Conservation (phyloP, 2,797 vertebrate species). For the Galagoides demidoff region DNA sequence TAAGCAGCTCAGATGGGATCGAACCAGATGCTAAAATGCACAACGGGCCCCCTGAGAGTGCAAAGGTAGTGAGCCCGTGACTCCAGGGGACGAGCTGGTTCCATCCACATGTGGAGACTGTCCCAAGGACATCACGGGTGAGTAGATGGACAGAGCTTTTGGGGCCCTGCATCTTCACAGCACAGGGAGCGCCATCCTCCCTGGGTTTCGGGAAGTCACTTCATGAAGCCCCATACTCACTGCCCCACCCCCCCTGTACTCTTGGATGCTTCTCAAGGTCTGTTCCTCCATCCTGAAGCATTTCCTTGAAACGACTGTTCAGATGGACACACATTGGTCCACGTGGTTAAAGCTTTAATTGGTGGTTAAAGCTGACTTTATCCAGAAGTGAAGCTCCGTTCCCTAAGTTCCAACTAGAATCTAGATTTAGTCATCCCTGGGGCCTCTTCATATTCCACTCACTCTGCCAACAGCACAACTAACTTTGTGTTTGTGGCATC, state of each 20-base stretch:
- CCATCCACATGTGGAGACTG: neutral
- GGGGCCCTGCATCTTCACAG: neutral
- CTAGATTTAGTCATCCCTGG: neutral
- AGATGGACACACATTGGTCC: neutral
- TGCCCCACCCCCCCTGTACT: neutral
- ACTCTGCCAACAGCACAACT: neutral
- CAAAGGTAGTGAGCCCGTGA: neutral
- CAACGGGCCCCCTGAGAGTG: rapidly evolving
- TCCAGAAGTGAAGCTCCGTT: neutral
- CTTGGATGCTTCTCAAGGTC: neutral
- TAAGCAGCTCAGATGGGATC: neutral
- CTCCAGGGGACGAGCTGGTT: neutral
- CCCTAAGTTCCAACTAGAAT: neutral
- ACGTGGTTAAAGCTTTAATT: no score
- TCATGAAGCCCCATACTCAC: neutral
- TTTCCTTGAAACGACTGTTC: neutral
- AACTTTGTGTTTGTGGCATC: neutral
- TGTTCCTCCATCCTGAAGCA: neutral
- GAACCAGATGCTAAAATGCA: neutral
- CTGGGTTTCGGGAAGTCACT: neutral
- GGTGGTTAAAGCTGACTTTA: neutral
- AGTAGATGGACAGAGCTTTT: neutral
- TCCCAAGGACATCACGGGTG: neutral
- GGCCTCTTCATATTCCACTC: neutral
- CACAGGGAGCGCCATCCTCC: rapidly evolving